Percentiles rank a stretch among this genome's conserved stretches.
These are phyloP conservation scores for Apogon talboti DNA, from an alignment of 2,797 vertebrate genomes.

Conservation along the genomic window DNA sequence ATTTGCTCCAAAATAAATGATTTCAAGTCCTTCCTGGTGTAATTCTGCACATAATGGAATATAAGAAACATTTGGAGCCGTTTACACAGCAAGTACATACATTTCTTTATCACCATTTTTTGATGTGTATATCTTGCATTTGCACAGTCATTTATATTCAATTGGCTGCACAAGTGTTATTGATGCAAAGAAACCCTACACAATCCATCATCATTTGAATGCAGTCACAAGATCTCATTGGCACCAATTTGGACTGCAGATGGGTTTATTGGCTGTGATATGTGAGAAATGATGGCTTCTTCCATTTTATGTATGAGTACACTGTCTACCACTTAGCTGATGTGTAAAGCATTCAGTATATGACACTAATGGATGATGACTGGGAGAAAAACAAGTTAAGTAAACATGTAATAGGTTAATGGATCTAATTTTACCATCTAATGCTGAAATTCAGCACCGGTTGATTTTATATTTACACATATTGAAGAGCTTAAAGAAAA, in stretches of 20 bases:
- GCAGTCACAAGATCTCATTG: constrained; percentile 52
- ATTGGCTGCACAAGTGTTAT: constrained; percentile 32
- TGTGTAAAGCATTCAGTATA: constrained; percentile 1
- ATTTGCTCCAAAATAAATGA: too few relatives aligned
- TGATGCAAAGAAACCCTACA: constrained; percentile 52
- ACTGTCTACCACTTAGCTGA: constrained; percentile 26
- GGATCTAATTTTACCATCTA: neutral
- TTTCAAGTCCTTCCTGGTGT: too few relatives aligned
- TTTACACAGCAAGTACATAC: constrained; percentile 23
- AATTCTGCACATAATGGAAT: too few relatives aligned
- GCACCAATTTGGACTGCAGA: constrained; percentile 53
- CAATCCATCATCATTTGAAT: constrained; percentile 68
- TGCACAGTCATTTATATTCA: constrained; percentile 43
- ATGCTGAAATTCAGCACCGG: neutral
- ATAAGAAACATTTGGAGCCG: neutral
- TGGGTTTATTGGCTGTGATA: constrained; percentile 55
- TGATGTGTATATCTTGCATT: constrained; percentile 18
- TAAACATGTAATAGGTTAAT: neutral
- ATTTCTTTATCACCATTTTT: constrained; percentile 11
- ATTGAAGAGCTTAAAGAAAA: neutral
- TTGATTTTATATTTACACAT: neutral
- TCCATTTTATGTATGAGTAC: constrained; percentile 46
- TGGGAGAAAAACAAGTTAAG: constrained; percentile 12
- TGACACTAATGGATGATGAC: constrained; percentile 10
- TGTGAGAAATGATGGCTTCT: constrained; percentile 48